Evolutionary conservation across 2,113 vertebrate species (phyloP), one percentile per base, ranked within the genome.

Genomic region (Podarcis cretensis): DNA sequence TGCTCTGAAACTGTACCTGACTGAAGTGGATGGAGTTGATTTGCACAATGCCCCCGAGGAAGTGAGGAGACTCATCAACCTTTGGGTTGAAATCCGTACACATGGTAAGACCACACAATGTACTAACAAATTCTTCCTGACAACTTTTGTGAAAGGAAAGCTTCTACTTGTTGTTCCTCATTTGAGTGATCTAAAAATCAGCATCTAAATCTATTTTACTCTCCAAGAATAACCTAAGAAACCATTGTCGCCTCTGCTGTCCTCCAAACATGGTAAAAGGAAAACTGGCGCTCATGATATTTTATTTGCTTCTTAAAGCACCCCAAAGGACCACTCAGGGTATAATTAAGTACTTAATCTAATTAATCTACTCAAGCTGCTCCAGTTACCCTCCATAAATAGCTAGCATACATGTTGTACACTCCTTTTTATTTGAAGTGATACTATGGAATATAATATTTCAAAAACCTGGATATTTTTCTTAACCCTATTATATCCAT

Each of bases 81-180:
- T 95, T 87, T 97, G 97, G 97, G 96, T 97, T 92, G 96, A 96
- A 94, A 93, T 84, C 83, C 94, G 95, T 85, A 97, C 96, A 91
- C 90, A 96, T 54, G 96, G 97, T 97, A 75, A 35, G 74, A 12
- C 13, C 35, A 35, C 35, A 2, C 13, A 20, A 40, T 30, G 20
- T 21, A 48, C 1, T 59, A n/a, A 25, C 25, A 73, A 13, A 21
- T 74, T 57, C 71, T 48, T 23, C 27, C 57, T 65, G 27, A 48
- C 2, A 13, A 8, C 5, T 68, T 68, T 16, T 27, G 30, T 68
- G 57, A 14, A 0, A 54, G 74, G 30, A 54, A 48, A 23, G 23
- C 35, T 2, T 75, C 18, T 25, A 40, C n/a, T 3, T 43, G 2
- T 54, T 80, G 13, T 14, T 65, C 32, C 30, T 68, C 18, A n/a